Percentiles rank a stretch among this genome's conserved stretches.
Evolutionary conservation across 2,888 invertebrate species (phyloP).

Genomic region (Aquatica leii): DNA sequence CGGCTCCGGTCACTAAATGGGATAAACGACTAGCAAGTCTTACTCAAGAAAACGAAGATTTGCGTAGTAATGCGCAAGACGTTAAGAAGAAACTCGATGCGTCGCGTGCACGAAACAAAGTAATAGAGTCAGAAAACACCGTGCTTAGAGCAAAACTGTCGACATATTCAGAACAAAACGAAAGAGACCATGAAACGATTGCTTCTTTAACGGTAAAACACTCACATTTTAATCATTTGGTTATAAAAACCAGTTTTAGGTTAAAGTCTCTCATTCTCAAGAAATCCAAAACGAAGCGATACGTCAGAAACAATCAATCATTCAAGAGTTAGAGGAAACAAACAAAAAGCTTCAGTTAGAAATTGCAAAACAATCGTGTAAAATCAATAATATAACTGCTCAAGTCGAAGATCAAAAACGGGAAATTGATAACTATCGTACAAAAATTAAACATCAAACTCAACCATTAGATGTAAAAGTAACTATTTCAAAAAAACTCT

Average conservation of each 20-base stretch:
- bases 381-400: slow-evolving; percentile 63
- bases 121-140: slow-evolving; percentile 71
- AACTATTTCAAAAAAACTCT: too few species aligned
- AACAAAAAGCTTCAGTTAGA: slow-evolving; percentile 50
- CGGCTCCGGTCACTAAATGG: slow-evolving; percentile 29
- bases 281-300: slow-evolving; percentile 63
- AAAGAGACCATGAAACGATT: slow-evolving; percentile 70
- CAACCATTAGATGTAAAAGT: neutral
- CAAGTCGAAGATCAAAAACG: slow-evolving; percentile 62
- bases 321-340: slow-evolving; percentile 58
- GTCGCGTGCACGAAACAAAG: slow-evolving; percentile 72
- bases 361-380: slow-evolving; percentile 62
- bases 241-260: slow-evolving; percentile 15
- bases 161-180: slow-evolving; percentile 69
- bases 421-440: slow-evolving; percentile 61
- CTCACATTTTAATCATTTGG: too few species aligned
- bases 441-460: slow-evolving; percentile 4
- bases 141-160: slow-evolving; percentile 67
- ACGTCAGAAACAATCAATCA: slow-evolving; percentile 63
- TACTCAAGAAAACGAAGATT: slow-evolving; percentile 65
- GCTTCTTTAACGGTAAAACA: slow-evolving; percentile 66
- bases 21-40: slow-evolving; percentile 63
- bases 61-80: slow-evolving; percentile 67
- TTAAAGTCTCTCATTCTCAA: slow-evolving; percentile 63
- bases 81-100: slow-evolving; percentile 72